Evolutionary conservation across 2,113 vertebrate species (phyloP).

Genomic region (Corythornis cristatus): DNA sequence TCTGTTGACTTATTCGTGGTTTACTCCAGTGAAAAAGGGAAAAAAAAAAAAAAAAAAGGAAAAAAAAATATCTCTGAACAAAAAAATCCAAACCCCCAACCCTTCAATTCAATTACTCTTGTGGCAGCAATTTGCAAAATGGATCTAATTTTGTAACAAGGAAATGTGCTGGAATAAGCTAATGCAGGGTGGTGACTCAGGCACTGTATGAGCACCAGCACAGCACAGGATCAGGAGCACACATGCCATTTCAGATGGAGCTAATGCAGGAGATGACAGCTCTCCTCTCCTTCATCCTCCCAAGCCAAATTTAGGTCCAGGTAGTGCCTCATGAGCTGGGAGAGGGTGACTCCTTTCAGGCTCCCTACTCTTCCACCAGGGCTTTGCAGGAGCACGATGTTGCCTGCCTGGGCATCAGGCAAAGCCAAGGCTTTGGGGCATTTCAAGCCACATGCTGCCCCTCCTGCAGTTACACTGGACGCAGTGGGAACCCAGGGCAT

Average conservation of each 20-base stretch:
- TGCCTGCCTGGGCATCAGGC: not conserved
- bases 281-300: not conserved
- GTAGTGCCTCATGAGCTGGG: not conserved
- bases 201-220: not conserved
- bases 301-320: not conserved
- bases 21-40: not conserved
- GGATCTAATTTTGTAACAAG: constrained; percentile 10
- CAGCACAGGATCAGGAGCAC: not conserved
- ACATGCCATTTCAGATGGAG: not conserved
- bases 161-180: constrained; percentile 31
- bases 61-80: not conserved
- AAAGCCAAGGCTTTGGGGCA: not conserved
- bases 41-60: not conserved
- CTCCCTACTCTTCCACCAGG: not conserved
- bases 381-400: rapidly evolving
- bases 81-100: not conserved
- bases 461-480: not conserved
- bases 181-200: constrained; percentile 15
- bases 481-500: not conserved
- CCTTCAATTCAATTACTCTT: constrained; percentile 8
- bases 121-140: constrained; percentile 33
- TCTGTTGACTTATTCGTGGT: constrained; percentile 55
- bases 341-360: not conserved
- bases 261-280: not conserved
- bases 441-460: not conserved